phyloP scores from a whole-genome alignment of 2,888 invertebrate species.

The Sacculina carcini region DNA sequence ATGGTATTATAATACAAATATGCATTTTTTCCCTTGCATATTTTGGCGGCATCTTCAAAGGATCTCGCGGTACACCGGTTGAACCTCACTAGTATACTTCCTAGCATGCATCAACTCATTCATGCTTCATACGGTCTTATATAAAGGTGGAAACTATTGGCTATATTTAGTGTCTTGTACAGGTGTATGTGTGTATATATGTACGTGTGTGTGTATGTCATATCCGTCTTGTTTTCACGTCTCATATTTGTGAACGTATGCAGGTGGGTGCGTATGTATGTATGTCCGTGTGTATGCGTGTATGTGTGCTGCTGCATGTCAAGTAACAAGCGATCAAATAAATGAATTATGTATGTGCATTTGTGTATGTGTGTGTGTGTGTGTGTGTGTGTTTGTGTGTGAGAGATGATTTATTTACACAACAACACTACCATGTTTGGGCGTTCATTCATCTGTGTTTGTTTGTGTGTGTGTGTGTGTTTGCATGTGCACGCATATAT shows the following conservation, averaged over 20 bases:
- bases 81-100: too few species aligned
- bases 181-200: not conserved
- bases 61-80: too few species aligned
- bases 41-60: too few species aligned
- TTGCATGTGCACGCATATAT: too few species aligned
- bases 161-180: not conserved
- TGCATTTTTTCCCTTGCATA: too few species aligned
- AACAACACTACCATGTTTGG: too few species aligned
- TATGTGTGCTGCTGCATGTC: slow-evolving; percentile 4
- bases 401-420: not conserved
- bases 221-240: not conserved
- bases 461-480: too few species aligned
- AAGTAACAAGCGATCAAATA: not conserved
- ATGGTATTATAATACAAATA: too few species aligned
- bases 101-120: not conserved
- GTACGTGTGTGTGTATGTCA: not conserved
- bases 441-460: too few species aligned
- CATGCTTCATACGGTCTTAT: not conserved
- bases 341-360: not conserved
- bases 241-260: too few species aligned
- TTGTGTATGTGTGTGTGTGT: slow-evolving; percentile 2
- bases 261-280: too few species aligned
- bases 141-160: not conserved
- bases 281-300: slow-evolving; percentile 5
- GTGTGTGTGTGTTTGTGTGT: slow-evolving; percentile 2